Conservation (phyloP, 1,140 invertebrate species). For the Drosophila seguyi region DNA sequence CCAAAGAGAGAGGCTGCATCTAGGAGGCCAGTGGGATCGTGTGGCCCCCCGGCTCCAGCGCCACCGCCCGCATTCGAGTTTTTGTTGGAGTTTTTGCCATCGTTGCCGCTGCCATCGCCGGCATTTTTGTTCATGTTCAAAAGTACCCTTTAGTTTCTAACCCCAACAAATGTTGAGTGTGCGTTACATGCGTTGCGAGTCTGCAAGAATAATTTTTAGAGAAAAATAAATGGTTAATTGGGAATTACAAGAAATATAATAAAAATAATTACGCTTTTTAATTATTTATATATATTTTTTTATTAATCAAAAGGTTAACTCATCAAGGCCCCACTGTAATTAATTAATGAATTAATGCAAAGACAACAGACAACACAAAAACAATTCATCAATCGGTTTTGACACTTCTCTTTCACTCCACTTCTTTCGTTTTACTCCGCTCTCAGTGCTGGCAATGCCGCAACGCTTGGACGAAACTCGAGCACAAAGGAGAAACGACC, state of each 20-base stretch:
- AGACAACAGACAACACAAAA: neutral
- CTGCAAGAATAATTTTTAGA: slow-evolving; percentile 39
- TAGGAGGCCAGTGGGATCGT: slow-evolving; percentile 87
- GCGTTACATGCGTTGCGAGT: slow-evolving; percentile 50
- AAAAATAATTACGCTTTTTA: no score
- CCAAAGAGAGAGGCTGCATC: slow-evolving; percentile 89
- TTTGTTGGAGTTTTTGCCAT: slow-evolving; percentile 77
- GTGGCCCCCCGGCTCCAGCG: slow-evolving; percentile 64
- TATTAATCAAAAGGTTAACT: neutral
- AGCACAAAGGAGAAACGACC: slow-evolving; percentile 52
- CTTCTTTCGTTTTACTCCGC: slow-evolving; percentile 24
- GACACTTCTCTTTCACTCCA: slow-evolving; percentile 10
- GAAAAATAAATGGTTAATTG: neutral
- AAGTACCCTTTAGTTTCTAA: slow-evolving; percentile 30
- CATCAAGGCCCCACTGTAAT: neutral
- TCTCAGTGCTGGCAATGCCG: slow-evolving; percentile 60
- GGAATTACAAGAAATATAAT: neutral
- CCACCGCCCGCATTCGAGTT: slow-evolving; percentile 66
- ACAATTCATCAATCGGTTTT: slow-evolving; percentile 25
- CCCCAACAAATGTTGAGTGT: slow-evolving; percentile 31
- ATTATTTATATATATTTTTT: neutral
- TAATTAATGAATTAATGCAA: slow-evolving; percentile 3
- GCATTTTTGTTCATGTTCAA: slow-evolving; percentile 85
- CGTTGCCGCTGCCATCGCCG: slow-evolving; percentile 81
- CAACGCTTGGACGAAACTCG: slow-evolving; percentile 46